A percentile compares a stretch with the other conserved stretches of the same genome.
Conservation (phyloP, 2,888 invertebrate species). For the Drosophila longiperda region DNA sequence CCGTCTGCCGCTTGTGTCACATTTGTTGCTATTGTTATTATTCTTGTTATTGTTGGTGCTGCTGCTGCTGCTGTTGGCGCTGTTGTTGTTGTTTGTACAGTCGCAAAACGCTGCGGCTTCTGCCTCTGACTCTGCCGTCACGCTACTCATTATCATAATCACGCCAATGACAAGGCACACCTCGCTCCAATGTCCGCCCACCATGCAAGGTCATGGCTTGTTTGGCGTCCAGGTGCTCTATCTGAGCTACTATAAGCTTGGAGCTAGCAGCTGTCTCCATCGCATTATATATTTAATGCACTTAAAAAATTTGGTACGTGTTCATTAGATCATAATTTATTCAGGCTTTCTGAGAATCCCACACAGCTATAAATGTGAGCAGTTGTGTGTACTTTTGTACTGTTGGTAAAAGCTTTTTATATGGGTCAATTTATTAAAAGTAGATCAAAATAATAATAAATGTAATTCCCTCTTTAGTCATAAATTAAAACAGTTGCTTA, state of each 20-base stretch:
- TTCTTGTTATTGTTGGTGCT: slow-evolving; percentile 25
- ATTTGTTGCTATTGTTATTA: slow-evolving; percentile 12
- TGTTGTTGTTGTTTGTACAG: slow-evolving; percentile 50
- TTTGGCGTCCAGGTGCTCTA: slow-evolving; percentile 34
- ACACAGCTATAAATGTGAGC: not conserved
- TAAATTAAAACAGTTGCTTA: slow-evolving; percentile 20
- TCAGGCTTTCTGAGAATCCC: not conserved
- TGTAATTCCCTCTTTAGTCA: not conserved
- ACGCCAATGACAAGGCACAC: slow-evolving; percentile 47
- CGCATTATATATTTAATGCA: slow-evolving; percentile 1
- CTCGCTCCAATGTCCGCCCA: slow-evolving; percentile 51
- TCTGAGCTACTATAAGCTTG: not conserved
- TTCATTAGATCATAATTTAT: slow-evolving; percentile 1
- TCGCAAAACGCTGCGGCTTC: slow-evolving; percentile 24
- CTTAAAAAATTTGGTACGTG: not conserved
- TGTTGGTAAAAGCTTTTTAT: not conserved
- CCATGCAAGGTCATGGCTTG: slow-evolving; percentile 66
- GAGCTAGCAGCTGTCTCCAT: slow-evolving; percentile 1
- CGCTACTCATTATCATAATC: slow-evolving; percentile 71
- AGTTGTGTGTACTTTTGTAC: not conserved
- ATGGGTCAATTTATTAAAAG: not conserved
- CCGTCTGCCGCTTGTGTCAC: slow-evolving; percentile 23
- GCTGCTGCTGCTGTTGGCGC: not conserved
- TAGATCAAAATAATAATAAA: not conserved
- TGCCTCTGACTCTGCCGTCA: slow-evolving; percentile 12